Base-by-base conservation (phyloP, 2,113 vertebrate genomes). In the Pygoscelis antarcticus region DNA sequence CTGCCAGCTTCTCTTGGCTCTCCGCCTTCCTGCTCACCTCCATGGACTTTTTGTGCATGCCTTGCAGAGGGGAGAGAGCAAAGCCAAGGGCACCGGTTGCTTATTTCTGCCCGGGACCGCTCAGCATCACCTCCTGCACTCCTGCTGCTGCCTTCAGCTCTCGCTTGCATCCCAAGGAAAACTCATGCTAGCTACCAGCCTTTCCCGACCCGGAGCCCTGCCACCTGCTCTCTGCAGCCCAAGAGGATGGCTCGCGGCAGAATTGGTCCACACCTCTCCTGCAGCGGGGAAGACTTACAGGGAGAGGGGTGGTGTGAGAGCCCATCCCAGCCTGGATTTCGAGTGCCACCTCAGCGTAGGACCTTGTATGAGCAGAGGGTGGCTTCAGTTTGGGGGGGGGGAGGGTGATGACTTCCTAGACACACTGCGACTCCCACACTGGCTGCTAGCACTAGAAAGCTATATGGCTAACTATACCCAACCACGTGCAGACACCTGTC, bases 11-110 rank as follows among this genome's bases (percentile, higher is more conserved):
- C 93, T 98, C 98, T 90, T 98, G 98, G 61, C 89, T 91, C 57
- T 98, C 98, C 14, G 97, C 89, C 93, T 98, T 99, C 76, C 98
- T 99, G 83, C 97, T 93, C 90, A 99, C 98, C 87, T 98, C 99
- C 74, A 98, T 76, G 60, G 99, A 99, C 95, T 99, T 99, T 95
- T 99, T 99, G 98, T 99, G 99, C 99, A 99, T 99, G 61, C 99
- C 99, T 99, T 98, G 34, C 49, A 91, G 95, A 90, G 55, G 51
- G 80, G 54, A 83, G 44, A 70, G 17, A 93, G 90, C 60, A 95
- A 76, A 82, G 78, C 68, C 90, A 54, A 83, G 14, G 52, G 58
- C 1, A 2, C 32, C 0, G 4, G 49, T 61, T 95, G 84, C 60
- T 96, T 96, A 79, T 88, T 83, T 87, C 70, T 86, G 46, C 55